Base-by-base conservation (phyloP, 2,888 invertebrate species). In the Mythimna vitellina region DNA sequence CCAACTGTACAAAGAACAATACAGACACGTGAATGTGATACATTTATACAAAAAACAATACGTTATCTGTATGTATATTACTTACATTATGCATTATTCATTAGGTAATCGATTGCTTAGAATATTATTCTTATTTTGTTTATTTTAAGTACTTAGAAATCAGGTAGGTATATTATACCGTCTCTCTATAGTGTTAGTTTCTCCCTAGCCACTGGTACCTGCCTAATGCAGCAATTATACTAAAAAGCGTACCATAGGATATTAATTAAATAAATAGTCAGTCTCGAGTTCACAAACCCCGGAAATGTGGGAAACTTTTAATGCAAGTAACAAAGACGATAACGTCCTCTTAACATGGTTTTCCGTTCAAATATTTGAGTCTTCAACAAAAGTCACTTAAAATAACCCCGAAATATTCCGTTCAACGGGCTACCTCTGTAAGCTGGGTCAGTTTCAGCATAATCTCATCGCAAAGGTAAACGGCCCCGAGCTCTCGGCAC, bases 391-490 rank as follows among this genome's bases (percentile, higher is more conserved):
- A 84, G 78, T 73, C 70, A 85, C 66, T 78, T 72, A 65, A 69
- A 75, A 76, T 85, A 80, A 83, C 82, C 62, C 63, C 65, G 68
- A 80, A 83, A 83, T 81, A 80, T 83, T 81, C 83, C 76, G 72
- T 79, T 80, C 61, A 75, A 76, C 77, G 75, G 76, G 78, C 68
- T 78, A 64, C 74, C 76, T 69, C 66, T 68, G 78, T 76, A 83
- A 85, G 87, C 86, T 85, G 84, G 87, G 87, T 88, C 86, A 88
- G 85, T 87, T 87, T 88, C 85, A 87, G 86, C 83, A 83, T 85
- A 86, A 88, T 87, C 86, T 82, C 84, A 71, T 77, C 80, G 76
- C 76, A 75, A 88, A 90, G 90, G 91, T 91, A 90, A 92, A 92
- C 88, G 91, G 86, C 90, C 90, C 83, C 85, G 74, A 86, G 82